Conservation (phyloP, 2,113 vertebrate species). For the Isurus oxyrinchus region DNA sequence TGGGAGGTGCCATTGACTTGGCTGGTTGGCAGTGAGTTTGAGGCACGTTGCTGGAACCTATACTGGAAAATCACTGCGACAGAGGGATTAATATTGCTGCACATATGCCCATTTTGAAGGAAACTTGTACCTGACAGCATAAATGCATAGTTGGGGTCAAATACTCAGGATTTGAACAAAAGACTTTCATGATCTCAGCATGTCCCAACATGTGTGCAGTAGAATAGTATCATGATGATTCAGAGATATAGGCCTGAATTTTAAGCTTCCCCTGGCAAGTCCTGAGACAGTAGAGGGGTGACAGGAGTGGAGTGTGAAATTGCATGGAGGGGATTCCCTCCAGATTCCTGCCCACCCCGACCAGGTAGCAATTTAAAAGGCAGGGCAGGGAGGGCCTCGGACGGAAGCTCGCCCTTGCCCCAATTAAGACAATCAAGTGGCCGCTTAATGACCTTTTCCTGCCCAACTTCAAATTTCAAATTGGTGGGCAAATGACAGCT, state of each 20-base stretch:
- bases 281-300: too few relatives aligned
- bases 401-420: too few relatives aligned
- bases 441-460: too few relatives aligned
- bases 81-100: background rate
- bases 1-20: background rate
- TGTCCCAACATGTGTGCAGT: background rate
- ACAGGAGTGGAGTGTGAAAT: too few relatives aligned
- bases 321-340: too few relatives aligned
- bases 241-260: background rate
- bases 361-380: too few relatives aligned
- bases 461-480: too few relatives aligned
- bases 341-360: too few relatives aligned
- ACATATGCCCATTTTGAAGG: background rate
- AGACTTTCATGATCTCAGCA: background rate
- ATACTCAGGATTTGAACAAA: background rate
- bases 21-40: background rate
- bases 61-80: background rate
- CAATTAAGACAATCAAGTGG: too few relatives aligned
- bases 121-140: background rate
- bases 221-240: background rate
- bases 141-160: background rate
- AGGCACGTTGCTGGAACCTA: background rate
- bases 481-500: too few relatives aligned
- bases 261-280: too few relatives aligned
- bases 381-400: too few relatives aligned